Base-by-base conservation (phyloP, 2,797 vertebrate species). In the Acestrorhynchus altus region DNA sequence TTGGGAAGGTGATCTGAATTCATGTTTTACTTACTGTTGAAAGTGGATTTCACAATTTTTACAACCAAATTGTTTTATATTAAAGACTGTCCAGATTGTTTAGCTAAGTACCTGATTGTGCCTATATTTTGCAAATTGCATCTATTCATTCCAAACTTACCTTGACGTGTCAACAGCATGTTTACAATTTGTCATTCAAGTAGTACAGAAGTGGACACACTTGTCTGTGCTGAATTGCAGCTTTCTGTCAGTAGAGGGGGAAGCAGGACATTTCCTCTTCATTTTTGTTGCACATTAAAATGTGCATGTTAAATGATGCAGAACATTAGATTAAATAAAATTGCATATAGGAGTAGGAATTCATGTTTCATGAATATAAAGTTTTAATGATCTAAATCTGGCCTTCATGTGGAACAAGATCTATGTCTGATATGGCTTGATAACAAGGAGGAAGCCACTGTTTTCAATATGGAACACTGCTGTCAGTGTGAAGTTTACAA, bases 191-290 rank as follows among this genome's bases (percentile, higher is more conserved):
- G 13, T 18, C 24, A 18, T 39, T n/a, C n/a, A n/a, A n/a, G n/a
- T n/a, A n/a, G n/a, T n/a, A n/a, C n/a, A n/a, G n/a, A n/a, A n/a
- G n/a, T n/a, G n/a, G 13, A 64, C 39, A 22, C 4, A 18, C 26
- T 63, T 39, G 1, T 61, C 4, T 60, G 6, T 18, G 22, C 18
- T 56, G 49, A 59, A 22, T 28, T 81, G 60, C 9, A 40, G 9
- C 20, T 64, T 72, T 39, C 74, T 67, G 77, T 78, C 88, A 85
- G 75, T 76, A 91, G 87, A 83, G 81, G 87, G 87, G 20, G 85
- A 40, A 40, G 44, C 66, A 78, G 63, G 16, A 79, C 44, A 76
- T 74, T 80, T 39, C 40, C 4, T 46, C 39, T 26, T n/a, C n/a
- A 22, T 49, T 13, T 2, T n/a, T n/a, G n/a, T n/a, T n/a, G n/a